A percentile compares a stretch with the other conserved stretches of the same genome.
phyloP scores from a whole-genome alignment of 1,140 invertebrate genomes.

The Apis mellifera region DNA sequence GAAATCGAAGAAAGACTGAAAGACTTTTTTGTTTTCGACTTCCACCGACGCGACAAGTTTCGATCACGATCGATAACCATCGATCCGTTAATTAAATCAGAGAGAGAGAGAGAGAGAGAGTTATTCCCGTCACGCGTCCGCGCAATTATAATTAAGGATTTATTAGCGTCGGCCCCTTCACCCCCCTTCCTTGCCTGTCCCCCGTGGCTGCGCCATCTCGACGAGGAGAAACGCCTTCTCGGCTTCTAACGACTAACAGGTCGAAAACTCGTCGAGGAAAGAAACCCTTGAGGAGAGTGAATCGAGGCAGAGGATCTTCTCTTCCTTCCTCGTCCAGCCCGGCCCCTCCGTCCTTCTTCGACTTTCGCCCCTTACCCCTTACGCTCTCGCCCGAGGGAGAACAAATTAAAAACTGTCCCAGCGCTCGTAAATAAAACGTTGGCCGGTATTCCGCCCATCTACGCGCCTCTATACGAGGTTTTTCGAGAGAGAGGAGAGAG shows the following conservation, averaged over 20 bases:
- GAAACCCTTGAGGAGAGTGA: not conserved
- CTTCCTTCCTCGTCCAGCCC: not conserved
- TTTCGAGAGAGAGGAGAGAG: constrained; percentile 9
- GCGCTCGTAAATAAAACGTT: constrained; percentile 80
- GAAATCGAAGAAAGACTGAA: no score
- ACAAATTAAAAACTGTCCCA: constrained; percentile 83
- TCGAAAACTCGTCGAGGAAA: constrained; percentile 78
- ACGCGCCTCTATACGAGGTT: constrained; percentile 50
- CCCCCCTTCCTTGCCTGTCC: not conserved
- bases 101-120: no score
- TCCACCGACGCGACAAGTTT: no score
- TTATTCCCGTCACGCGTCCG: constrained; percentile 80
- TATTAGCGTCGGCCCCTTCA: constrained; percentile 74
- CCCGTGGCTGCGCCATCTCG: constrained; percentile 65
- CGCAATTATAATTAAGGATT: constrained; percentile 83
- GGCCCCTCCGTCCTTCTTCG: not conserved
- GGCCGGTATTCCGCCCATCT: constrained; percentile 78
- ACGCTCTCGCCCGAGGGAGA: constrained; percentile 70
- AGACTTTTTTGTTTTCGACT: no score
- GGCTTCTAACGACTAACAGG: constrained; percentile 80
- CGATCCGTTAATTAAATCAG: constrained; percentile 77
- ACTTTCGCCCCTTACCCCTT: constrained; percentile 1
- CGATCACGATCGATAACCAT: no score
- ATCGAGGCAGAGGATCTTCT: not conserved
- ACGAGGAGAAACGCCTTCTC: constrained; percentile 78